Percentiles rank a stretch among this genome's conserved stretches.
Conservation (phyloP, 1,140 invertebrate genomes). For the Ceratina calcarata region DNA sequence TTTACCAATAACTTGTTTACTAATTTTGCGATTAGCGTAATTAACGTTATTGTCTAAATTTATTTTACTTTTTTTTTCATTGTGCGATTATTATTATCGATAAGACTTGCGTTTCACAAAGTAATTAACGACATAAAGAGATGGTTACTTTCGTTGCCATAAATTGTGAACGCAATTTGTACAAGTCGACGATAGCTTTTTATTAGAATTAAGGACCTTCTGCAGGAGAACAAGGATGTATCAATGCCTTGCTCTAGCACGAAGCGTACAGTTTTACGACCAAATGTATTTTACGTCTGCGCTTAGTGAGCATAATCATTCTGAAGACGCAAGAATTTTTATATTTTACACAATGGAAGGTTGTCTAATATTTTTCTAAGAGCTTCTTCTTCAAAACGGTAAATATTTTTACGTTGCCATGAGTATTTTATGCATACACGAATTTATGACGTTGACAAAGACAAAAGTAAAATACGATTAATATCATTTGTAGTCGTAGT, state of each 20-base stretch:
- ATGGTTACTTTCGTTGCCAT: slow-evolving; percentile 54
- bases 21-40: slow-evolving; percentile 43
- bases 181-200: slow-evolving; percentile 60
- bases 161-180: slow-evolving; percentile 60
- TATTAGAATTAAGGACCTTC: slow-evolving; percentile 67
- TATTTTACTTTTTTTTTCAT: slow-evolving; percentile 24
- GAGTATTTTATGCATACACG: neutral
- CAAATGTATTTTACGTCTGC: slow-evolving; percentile 69
- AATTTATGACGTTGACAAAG: neutral
- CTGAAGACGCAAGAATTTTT: slow-evolving; percentile 61
- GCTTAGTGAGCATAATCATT: slow-evolving; percentile 67
- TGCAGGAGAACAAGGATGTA: slow-evolving; percentile 48
- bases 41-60: slow-evolving; percentile 42
- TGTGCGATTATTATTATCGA: slow-evolving; percentile 22
- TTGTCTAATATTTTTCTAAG: slow-evolving; percentile 56
- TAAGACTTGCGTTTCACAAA: slow-evolving; percentile 41
- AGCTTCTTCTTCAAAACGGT: neutral
- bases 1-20: slow-evolving; percentile 50
- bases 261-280: slow-evolving; percentile 71
- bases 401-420: neutral
- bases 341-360: slow-evolving; percentile 67
- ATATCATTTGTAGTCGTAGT: slow-evolving; percentile 13
- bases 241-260: slow-evolving; percentile 48
- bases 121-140: slow-evolving; percentile 42
- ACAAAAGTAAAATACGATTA: neutral